Conservation (phyloP, 2,888 invertebrate species). For the Diarsia dahlii region DNA sequence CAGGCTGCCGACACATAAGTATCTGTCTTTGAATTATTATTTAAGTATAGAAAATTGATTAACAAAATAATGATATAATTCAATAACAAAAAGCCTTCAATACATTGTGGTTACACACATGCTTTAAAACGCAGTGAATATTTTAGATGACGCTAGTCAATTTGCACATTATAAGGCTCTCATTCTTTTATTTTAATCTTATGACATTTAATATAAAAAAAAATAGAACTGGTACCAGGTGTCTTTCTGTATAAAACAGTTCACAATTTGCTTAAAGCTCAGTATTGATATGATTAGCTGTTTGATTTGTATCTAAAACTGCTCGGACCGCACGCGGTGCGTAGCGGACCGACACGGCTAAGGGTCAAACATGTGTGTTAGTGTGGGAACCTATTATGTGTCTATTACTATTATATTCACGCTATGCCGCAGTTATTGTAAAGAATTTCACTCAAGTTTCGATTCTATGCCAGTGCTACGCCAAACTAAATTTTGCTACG, state of each 20-base stretch:
- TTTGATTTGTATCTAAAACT: conserved; percentile 39
- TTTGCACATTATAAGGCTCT: background rate
- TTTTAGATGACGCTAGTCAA: background rate
- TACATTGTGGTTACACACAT: background rate
- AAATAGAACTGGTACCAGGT: background rate
- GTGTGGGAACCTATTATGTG: conserved; percentile 10
- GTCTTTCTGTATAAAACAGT: conserved; percentile 3
- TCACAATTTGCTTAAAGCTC: conserved; percentile 6
- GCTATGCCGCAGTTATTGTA: background rate
- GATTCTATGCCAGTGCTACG: background rate
- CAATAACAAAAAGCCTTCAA: conserved; percentile 6
- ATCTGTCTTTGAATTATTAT: conserved; percentile 8
- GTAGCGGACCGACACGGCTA: conserved; percentile 21
- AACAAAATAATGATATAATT: conserved; percentile 24
- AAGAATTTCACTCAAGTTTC: background rate
- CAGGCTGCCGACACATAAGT: conserved; percentile 5
- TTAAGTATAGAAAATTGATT: conserved; percentile 23
- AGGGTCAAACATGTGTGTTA: conserved; percentile 11
- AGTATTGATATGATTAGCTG: conserved; percentile 28
- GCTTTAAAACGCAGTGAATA: conserved; percentile 1
- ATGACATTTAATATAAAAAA: background rate
- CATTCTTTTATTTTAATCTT: conserved; percentile 8
- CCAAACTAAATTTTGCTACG: background rate
- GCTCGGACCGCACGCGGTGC: conserved; percentile 34
- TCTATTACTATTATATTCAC: conserved; percentile 7